Base-by-base conservation (phyloP, 2,888 invertebrate species). In the Brenthis ino region DNA sequence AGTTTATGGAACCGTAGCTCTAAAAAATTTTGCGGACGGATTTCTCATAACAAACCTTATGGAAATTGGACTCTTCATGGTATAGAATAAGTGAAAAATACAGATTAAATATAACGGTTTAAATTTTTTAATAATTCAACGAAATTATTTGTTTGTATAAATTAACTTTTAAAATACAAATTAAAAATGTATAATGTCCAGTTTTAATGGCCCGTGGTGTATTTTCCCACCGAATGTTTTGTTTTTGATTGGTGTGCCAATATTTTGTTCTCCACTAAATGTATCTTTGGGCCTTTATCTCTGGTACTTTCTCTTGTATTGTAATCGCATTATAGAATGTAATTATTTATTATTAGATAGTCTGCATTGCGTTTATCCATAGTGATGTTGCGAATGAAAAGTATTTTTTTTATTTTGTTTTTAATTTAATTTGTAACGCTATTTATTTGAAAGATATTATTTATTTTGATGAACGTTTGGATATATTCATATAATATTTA, bases 281-380 rank as follows among this genome's bases (percentile, higher is more conserved):
- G 28, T 70, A 47, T 55, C 43, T 56, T 20, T 68, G 68, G 74
- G 71, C 73, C 71, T 58, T 68, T 66, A 56, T 71, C 43, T 65
- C 69, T 72, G 70, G 68, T 66, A 68, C 74, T 79, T 83, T 43
- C 37, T 84, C 84, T 88, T 88, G 84, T 85, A 86, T 85, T 85
- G 85, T 89, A 89, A 87, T 86, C 85, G 85, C 86, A 87, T 85
- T 83, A 83, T 88, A 89, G 85, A 80, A 80, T 85, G 83, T 88
- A 88, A 88, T 86, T 83, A 85, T 86, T 85, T 84, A 85, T 80
- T 81, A 76, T 75, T 80, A 82, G 81, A 77, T 80, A 79, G 86
- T 85, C 85, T 85, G 86, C 84, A 81, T 77, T 88, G 88, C 85
- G 81, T 84, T 88, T 88, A 85, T 72, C 64, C 16, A 20, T 47